phyloP scores from a whole-genome alignment of 1,140 invertebrate species.

The Ceratina calcarata region DNA sequence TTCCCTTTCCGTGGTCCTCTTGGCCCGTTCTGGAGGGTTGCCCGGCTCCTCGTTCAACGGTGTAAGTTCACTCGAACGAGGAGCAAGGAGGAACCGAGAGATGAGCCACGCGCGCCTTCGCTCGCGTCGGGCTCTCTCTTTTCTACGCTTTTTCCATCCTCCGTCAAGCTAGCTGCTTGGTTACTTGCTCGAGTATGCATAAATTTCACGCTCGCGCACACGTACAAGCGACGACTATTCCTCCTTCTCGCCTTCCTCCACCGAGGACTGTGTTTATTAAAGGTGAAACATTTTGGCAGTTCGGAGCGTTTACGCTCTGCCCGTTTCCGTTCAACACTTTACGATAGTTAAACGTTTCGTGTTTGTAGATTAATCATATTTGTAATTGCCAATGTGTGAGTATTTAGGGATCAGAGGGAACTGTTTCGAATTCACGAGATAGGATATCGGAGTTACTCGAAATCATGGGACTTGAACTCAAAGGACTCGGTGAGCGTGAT shows the following conservation, averaged over 20 bases:
- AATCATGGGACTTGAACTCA: no score
- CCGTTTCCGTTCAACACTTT: no score
- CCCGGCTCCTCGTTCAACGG: constrained; percentile 10
- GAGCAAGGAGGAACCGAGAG: constrained; percentile 12
- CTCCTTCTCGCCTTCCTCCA: constrained; percentile 10
- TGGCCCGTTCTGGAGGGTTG: neutral
- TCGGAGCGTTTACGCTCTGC: no score
- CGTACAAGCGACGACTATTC: constrained; percentile 11
- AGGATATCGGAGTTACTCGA: no score
- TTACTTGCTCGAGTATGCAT: constrained; percentile 36
- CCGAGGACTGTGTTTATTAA: constrained; percentile 3
- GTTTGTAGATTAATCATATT: no score
- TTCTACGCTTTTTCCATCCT: constrained; percentile 48
- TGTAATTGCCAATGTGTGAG: no score
- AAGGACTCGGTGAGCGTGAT: no score
- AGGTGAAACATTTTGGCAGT: neutral
- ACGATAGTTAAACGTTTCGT: no score
- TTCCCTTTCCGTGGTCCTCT: constrained; percentile 22
- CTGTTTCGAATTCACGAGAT: no score
- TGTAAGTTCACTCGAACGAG: constrained; percentile 18
- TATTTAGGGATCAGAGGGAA: no score
- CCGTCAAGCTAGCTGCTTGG: neutral
- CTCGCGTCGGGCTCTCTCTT: constrained; percentile 12
- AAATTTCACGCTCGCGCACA: constrained; percentile 50
- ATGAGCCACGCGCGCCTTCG: neutral